phyloP scores from a whole-genome alignment of 2,797 vertebrate species.

The Hippocampus kuda region DNA sequence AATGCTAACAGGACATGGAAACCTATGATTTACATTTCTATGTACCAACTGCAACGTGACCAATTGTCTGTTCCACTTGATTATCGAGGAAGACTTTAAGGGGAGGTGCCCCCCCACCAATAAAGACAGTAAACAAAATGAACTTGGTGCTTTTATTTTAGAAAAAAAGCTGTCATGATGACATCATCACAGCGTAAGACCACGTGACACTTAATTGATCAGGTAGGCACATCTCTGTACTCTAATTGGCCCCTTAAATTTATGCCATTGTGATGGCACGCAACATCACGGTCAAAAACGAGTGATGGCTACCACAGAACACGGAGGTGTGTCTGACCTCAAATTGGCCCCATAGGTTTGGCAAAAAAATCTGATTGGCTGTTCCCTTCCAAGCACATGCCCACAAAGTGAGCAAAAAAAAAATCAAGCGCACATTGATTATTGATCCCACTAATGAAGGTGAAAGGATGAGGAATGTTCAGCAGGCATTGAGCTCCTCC shows the following conservation, averaged over 20 bases:
- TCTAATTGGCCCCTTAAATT: background rate
- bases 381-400: background rate
- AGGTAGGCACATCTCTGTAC: background rate
- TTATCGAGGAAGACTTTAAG: background rate
- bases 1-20: too few species aligned
- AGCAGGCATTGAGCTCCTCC: constrained; percentile 87
- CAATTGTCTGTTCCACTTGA: background rate
- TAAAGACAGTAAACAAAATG: background rate
- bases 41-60: too few species aligned
- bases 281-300: background rate
- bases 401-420: background rate
- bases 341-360: constrained; percentile 2
- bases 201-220: background rate
- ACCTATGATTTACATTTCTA: too few species aligned
- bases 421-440: background rate
- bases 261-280: background rate
- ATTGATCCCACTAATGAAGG: background rate
- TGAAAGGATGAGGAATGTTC: constrained; percentile 38
- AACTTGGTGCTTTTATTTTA: constrained; percentile 4
- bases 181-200: constrained; percentile 2
- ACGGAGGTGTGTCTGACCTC: background rate
- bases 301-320: background rate
- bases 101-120: too few species aligned
- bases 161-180: background rate
- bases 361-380: constrained; percentile 2